Evolutionary conservation across 2,113 vertebrate species (phyloP).

Genomic region (Clupea harengus): DNA sequence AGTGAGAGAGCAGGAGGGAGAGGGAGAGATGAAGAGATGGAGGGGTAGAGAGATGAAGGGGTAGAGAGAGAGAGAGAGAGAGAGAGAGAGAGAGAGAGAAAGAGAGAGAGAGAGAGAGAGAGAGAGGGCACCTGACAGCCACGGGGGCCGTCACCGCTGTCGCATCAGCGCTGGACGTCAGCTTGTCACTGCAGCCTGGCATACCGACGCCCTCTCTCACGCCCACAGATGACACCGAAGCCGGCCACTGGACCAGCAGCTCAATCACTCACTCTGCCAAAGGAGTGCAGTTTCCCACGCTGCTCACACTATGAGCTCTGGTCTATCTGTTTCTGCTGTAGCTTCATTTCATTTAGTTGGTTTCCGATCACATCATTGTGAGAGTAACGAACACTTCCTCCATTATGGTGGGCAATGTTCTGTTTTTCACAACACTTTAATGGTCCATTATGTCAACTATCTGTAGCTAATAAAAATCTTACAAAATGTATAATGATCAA

Average conservation of each 20-base stretch:
- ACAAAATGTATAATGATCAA: neutral
- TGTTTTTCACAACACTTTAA: neutral
- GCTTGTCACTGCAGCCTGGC: constrained; percentile 7
- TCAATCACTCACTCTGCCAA: neutral
- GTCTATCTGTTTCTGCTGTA: no score
- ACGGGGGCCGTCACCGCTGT: neutral
- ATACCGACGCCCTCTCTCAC: neutral
- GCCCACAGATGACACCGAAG: neutral
- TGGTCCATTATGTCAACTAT: neutral
- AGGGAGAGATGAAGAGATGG: neutral
- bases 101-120: neutral
- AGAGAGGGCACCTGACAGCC: neutral
- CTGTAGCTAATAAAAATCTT: neutral
- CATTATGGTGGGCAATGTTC: no score
- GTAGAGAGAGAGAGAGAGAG: neutral
- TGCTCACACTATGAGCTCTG: neutral
- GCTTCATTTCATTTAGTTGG: no score
- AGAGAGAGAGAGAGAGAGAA: neutral
- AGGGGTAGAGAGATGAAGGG: neutral
- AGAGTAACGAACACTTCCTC: no score
- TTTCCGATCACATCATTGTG: no score
- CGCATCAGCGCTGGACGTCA: neutral
- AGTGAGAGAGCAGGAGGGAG: neutral
- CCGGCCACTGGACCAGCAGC: neutral
- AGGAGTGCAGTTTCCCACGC: neutral